Evolutionary conservation across 2,888 invertebrate genomes (phyloP).

Genomic region (Alcis repandata): DNA sequence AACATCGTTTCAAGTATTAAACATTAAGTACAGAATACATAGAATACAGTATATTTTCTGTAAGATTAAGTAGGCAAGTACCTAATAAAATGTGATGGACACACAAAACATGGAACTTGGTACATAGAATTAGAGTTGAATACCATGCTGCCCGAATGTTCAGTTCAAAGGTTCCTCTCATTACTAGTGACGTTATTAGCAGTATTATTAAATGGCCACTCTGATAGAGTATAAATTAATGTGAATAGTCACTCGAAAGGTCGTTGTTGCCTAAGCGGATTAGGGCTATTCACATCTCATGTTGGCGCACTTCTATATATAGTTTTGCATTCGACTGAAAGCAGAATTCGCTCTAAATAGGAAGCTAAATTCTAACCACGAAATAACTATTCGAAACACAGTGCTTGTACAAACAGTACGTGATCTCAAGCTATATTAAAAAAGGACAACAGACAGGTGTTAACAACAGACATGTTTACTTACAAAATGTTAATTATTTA

Average conservation of each 20-base stretch:
- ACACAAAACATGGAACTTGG: no score
- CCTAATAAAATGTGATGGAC: no score
- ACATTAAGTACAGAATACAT: no score
- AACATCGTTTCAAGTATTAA: no score
- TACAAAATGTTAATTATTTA: no score
- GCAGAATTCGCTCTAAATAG: slow-evolving; percentile 48
- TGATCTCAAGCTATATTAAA: background rate
- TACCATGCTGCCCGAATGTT: no score
- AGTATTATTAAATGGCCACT: slow-evolving; percentile 3
- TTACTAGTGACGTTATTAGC: background rate
- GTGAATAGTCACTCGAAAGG: slow-evolving; percentile 8
- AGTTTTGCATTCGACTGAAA: slow-evolving; percentile 41
- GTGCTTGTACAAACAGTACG: slow-evolving; percentile 12
- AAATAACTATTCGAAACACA: slow-evolving; percentile 40
- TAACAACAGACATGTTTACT: no score
- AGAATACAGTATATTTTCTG: no score
- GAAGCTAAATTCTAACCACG: slow-evolving; percentile 44
- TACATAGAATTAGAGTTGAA: no score
- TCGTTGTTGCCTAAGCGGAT: slow-evolving; percentile 16
- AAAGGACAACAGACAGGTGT: background rate
- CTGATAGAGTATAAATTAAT: slow-evolving; percentile 5
- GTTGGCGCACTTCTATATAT: slow-evolving; percentile 33
- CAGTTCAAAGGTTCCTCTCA: no score
- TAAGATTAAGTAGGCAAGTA: no score
- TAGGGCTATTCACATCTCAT: slow-evolving; percentile 8